phyloP scores from a whole-genome alignment of 2,113 vertebrate genomes.

The Macquaria australasica region DNA sequence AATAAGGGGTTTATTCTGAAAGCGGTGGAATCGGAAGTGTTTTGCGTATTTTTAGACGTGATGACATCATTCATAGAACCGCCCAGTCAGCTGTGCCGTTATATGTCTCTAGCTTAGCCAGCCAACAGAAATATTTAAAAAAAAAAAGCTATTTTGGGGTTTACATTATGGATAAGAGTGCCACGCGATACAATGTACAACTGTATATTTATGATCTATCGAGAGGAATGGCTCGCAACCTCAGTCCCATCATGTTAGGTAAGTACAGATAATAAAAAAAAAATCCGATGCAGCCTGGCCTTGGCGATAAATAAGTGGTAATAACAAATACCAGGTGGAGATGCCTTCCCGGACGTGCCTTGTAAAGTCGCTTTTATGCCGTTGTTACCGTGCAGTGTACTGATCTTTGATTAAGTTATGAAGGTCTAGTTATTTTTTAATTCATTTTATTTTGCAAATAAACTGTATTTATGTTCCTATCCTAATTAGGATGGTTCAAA shows the following conservation, averaged over 20 bases:
- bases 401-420: not conserved
- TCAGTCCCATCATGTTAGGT: constrained; percentile 98
- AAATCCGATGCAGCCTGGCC: constrained; percentile 35
- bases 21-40: not conserved
- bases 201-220: constrained; percentile 97
- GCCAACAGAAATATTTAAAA: not conserved
- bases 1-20: constrained; percentile 52
- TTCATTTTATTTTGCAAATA: not conserved
- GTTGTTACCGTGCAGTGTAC: no score
- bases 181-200: constrained; percentile 86
- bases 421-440: not conserved
- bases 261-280: constrained; percentile 68
- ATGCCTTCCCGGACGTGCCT: not conserved
- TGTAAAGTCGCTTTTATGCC: not conserved
- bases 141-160: not conserved
- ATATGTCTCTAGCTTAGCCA: constrained; percentile 13
- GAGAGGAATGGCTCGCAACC: constrained; percentile 94
- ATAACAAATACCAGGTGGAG: constrained; percentile 2
- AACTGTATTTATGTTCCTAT: not conserved
- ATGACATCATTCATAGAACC: constrained; percentile 50
- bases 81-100: constrained; percentile 49
- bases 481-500: not conserved
- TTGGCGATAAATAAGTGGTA: constrained; percentile 30
- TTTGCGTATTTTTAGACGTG: not conserved
- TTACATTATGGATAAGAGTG: constrained; percentile 77